Evolutionary conservation across 2,113 vertebrate species (phyloP).

Genomic region (Lepisosteus osseus): DNA sequence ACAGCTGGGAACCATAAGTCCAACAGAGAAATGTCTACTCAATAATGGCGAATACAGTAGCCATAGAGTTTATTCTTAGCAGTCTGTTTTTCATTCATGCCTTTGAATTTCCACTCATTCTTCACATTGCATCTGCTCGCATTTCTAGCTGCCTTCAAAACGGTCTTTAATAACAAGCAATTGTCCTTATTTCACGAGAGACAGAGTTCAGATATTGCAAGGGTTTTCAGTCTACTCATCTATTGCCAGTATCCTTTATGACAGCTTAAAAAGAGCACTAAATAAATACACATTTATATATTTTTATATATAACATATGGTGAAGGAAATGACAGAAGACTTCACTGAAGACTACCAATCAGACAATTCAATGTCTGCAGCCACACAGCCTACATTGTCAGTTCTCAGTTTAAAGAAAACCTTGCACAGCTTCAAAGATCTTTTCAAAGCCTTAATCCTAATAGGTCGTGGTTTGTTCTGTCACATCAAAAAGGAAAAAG

Average conservation of each 20-base stretch:
- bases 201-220: slow-evolving; percentile 45
- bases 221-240: slow-evolving; percentile 40
- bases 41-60: too few species aligned
- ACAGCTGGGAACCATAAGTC: too few species aligned
- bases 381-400: slow-evolving; percentile 78
- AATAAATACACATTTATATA: slow-evolving; percentile 48
- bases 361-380: slow-evolving; percentile 71
- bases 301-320: slow-evolving; percentile 36
- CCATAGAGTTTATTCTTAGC: slow-evolving; percentile 29
- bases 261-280: slow-evolving; percentile 26
- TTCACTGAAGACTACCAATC: slow-evolving; percentile 69
- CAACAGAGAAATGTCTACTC: too few species aligned
- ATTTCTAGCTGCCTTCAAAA: neutral
- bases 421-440: slow-evolving; percentile 79
- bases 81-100: slow-evolving; percentile 26
- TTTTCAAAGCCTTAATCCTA: slow-evolving; percentile 83
- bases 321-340: slow-evolving; percentile 54
- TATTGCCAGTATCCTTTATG: slow-evolving; percentile 34
- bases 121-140: slow-evolving; percentile 51
- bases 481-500: slow-evolving; percentile 72
- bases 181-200: slow-evolving; percentile 49
- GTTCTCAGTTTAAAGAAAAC: slow-evolving; percentile 74
- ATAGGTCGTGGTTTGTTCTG: slow-evolving; percentile 81
- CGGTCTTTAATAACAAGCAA: slow-evolving; percentile 14
- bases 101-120: slow-evolving; percentile 34